Evolutionary conservation across 1,140 invertebrate species (phyloP).

Genomic region (Harpegnathos saltator): DNA sequence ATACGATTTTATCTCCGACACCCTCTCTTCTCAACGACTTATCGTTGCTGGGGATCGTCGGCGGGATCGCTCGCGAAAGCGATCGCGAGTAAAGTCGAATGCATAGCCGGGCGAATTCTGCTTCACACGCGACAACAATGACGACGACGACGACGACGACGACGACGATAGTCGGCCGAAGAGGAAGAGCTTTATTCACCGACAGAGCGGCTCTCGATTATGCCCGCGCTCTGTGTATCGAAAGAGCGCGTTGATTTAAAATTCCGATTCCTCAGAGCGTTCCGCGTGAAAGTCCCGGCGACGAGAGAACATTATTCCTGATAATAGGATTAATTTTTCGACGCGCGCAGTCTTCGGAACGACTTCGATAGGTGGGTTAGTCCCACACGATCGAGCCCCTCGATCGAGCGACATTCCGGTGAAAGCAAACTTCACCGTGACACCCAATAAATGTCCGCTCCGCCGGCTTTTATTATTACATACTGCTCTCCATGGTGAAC

Average conservation of each 20-base stretch:
- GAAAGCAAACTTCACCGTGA: neutral
- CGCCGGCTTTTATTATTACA: neutral
- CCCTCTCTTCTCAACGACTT: constrained; percentile 22
- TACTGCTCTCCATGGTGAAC: neutral
- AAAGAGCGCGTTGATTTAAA: constrained; percentile 19
- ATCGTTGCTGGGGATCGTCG: constrained; percentile 38
- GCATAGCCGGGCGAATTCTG: constrained; percentile 4
- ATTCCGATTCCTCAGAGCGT: neutral
- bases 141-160: too few species aligned
- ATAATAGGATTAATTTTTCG: neutral
- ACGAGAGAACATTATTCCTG: neutral
- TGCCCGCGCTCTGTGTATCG: neutral
- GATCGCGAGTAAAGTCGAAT: constrained; percentile 29
- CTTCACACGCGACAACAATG: neutral
- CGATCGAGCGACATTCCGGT: neutral
- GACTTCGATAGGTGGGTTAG: neutral
- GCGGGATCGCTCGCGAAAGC: constrained; percentile 34
- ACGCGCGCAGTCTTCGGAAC: neutral
- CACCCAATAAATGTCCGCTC: neutral
- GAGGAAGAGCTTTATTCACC: neutral
- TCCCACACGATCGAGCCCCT: neutral
- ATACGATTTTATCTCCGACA: constrained; percentile 49
- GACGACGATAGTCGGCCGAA: neutral
- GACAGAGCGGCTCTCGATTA: constrained; percentile 1
- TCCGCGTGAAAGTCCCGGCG: neutral